phyloP scores from a whole-genome alignment of 2,888 invertebrate species.

The Rotaria socialis region DNA sequence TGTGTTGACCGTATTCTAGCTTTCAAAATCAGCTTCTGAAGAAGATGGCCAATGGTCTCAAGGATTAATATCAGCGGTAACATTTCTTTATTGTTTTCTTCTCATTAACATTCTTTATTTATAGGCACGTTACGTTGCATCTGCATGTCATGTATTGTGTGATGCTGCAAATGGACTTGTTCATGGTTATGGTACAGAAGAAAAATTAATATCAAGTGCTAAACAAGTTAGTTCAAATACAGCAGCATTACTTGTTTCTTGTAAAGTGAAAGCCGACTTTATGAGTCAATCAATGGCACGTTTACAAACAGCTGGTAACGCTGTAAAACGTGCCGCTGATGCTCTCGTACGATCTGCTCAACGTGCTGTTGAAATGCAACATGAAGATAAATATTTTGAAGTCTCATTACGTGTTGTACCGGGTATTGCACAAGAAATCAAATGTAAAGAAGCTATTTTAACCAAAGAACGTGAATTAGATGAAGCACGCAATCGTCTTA shows the following conservation, averaged over 20 bases:
- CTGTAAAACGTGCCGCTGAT: slow-evolving; percentile 93
- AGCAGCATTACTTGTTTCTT: slow-evolving; percentile 91
- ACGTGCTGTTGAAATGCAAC: slow-evolving; percentile 82
- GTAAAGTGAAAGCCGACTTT: slow-evolving; percentile 96
- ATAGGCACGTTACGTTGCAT: slow-evolving; percentile 82
- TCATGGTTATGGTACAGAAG: slow-evolving; percentile 70
- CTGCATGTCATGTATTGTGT: slow-evolving; percentile 91
- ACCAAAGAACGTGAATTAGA: slow-evolving; percentile 45
- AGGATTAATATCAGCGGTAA: slow-evolving; percentile 80
- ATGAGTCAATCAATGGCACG: slow-evolving; percentile 86
- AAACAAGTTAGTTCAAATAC: slow-evolving; percentile 86
- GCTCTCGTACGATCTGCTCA: slow-evolving; percentile 89
- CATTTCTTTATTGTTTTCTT: slow-evolving; percentile 48
- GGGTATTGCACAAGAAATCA: slow-evolving; percentile 46
- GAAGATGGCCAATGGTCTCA: slow-evolving; percentile 96
- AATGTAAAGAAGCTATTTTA: slow-evolving; percentile 41
- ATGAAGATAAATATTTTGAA: slow-evolving; percentile 70
- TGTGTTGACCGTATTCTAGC: not conserved
- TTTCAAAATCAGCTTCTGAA: not conserved
- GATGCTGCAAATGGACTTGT: slow-evolving; percentile 96
- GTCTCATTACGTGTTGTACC: slow-evolving; percentile 42
- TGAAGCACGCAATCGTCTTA: slow-evolving; percentile 44
- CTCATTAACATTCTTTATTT: slow-evolving; percentile 40
- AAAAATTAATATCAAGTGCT: slow-evolving; percentile 89
- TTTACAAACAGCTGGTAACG: slow-evolving; percentile 69